phyloP scores from a whole-genome alignment of 2,888 invertebrate species.

The Halictus ligatus region DNA sequence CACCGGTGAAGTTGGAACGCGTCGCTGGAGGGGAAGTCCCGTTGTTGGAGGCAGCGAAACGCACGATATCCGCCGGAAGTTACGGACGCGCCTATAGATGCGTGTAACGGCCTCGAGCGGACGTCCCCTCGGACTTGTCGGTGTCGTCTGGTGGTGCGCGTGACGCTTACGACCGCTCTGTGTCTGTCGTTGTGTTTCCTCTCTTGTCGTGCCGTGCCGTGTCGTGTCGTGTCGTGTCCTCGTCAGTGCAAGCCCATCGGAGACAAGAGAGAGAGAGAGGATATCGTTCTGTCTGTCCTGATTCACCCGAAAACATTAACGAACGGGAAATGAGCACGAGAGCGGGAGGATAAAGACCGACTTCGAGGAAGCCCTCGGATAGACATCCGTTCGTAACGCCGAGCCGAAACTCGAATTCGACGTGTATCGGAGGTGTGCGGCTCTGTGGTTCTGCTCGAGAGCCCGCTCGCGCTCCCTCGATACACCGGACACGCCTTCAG shows the following conservation, averaged over 20 bases:
- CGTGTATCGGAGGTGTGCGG: background rate
- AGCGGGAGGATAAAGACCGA: constrained; percentile 35
- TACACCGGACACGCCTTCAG: constrained; percentile 43
- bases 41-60: constrained; percentile 23
- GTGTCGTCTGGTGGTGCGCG: constrained; percentile 19
- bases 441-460: background rate
- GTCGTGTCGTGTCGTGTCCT: background rate
- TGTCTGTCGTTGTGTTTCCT: background rate
- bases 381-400: background rate
- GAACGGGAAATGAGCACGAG: constrained; percentile 43
- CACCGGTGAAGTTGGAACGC: background rate
- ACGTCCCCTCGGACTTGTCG: constrained; percentile 5
- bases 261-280: background rate
- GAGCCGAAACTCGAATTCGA: background rate
- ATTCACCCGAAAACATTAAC: constrained; percentile 28
- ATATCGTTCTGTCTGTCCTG: constrained; percentile 8
- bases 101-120: constrained; percentile 20
- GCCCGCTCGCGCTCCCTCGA: constrained; percentile 47
- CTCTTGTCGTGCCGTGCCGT: background rate
- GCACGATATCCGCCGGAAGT: constrained; percentile 38
- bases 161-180: background rate
- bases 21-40: constrained; percentile 1
- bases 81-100: constrained; percentile 30
- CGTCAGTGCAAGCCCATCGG: background rate
- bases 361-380: constrained; percentile 20